Base-by-base conservation (phyloP, 2,113 vertebrate genomes). In the Eolophus roseicapilla region DNA sequence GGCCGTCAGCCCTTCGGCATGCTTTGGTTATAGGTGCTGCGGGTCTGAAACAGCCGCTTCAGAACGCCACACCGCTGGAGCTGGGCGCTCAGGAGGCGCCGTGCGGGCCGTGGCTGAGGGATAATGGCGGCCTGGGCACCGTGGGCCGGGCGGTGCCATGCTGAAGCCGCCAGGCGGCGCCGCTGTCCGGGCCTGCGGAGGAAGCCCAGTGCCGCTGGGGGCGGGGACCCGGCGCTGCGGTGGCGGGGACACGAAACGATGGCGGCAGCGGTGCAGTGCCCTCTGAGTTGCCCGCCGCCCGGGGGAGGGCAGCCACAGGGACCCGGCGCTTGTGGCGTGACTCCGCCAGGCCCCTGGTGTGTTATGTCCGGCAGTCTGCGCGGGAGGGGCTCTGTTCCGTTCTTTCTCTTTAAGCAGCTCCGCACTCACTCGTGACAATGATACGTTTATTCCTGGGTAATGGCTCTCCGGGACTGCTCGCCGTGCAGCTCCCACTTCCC, bases 361-460 rank as follows among this genome's bases (percentile, higher is more conserved):
- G 37, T 37, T 9, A 80, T 96, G 94, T 85, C 81, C 63, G 76
- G 92, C 94, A 46, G 91, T 88, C 89, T 88, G 95, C 90, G 92
- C 59, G 64, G 82, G 74, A 82, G 84, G 57, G 92, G 20, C 46
- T 59, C 57, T 19, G 15, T 20, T 33, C n/a, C 35, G n/a, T 23
- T 10, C 11, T 4, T 39, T 6, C 12, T 76, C 44, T 65, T 37
- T 10, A 63, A 39, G 73, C 41, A 23, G 82, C 79, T 95, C 90
- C 85, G 93, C 92, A 89, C 96, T 92, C 86, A n/a, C 90, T 97
- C 53, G 3, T 81, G 92, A 78, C 96, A 91, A 64, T 91, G 97
- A 93, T 95, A 88, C 93, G 96, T 96, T 93, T 93, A 83, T 90
- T 95, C 95, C 94, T 80, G 82, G 82, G 94, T 88, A 94, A 71